Conservation (phyloP, 2,888 invertebrate genomes). For the Galeopsomyia nigrocyanea region DNA sequence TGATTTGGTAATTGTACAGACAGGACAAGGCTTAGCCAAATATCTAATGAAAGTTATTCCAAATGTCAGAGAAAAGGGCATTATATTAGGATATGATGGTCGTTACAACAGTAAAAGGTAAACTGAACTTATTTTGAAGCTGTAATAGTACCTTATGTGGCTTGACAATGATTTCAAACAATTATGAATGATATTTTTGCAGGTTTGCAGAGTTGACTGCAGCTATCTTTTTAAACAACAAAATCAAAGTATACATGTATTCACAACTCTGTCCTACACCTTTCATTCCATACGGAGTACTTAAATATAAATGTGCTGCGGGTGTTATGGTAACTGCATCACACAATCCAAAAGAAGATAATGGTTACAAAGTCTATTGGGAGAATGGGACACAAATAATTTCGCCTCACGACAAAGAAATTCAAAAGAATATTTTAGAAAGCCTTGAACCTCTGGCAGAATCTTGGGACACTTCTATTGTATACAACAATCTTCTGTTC, state of each 20-base stretch:
- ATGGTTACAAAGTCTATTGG: slow-evolving; percentile 99
- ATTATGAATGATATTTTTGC: slow-evolving; percentile 37
- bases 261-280: slow-evolving; percentile 90
- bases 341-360: slow-evolving; percentile 95
- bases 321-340: slow-evolving; percentile 97
- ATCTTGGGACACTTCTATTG: slow-evolving; percentile 82
- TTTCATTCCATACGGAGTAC: slow-evolving; percentile 89
- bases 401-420: slow-evolving; percentile 89
- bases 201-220: slow-evolving; percentile 93
- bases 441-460: slow-evolving; percentile 82
- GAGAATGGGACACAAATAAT: slow-evolving; percentile 96
- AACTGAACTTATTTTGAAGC: slow-evolving; percentile 41
- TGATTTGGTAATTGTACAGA: slow-evolving; percentile 95
- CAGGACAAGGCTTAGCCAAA: slow-evolving; percentile 88
- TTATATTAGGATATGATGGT: slow-evolving; percentile 94
- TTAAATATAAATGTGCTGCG: slow-evolving; percentile 80
- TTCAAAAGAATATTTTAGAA: slow-evolving; percentile 82
- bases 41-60: slow-evolving; percentile 78
- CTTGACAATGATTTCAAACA: slow-evolving; percentile 11
- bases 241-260: slow-evolving; percentile 86
- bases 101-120: slow-evolving; percentile 91
- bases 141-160: slow-evolving; percentile 51
- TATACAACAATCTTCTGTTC: slow-evolving; percentile 73
- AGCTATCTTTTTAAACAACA: slow-evolving; percentile 82
- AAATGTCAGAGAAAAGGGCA: slow-evolving; percentile 75